Evolutionary conservation across 2,113 vertebrate species (phyloP).

Genomic region (Peromyscus maniculatus): DNA sequence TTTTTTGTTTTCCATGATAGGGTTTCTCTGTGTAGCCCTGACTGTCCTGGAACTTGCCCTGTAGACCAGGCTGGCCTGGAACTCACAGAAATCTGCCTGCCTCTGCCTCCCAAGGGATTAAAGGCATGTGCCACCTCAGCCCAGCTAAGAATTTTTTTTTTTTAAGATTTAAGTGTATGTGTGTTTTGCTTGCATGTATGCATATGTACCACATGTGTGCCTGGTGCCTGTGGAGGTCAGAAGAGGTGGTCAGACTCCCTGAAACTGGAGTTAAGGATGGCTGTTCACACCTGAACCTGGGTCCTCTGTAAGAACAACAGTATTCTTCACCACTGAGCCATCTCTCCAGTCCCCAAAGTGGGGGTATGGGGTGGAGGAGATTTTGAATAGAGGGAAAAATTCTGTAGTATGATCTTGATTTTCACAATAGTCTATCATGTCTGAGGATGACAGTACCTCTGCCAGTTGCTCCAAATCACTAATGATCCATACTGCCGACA

Average conservation of each 20-base stretch:
- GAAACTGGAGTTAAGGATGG: not conserved
- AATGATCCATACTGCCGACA: rapidly evolving
- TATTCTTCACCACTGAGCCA: not conserved
- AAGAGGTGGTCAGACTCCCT: not conserved
- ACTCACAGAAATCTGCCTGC: not conserved
- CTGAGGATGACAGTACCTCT: not conserved
- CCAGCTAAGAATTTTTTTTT: not conserved
- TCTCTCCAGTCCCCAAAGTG: not conserved
- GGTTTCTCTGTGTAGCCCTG: not conserved
- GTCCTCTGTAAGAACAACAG: not conserved
- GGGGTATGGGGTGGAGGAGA: not conserved
- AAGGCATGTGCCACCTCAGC: not conserved
- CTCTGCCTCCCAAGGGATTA: not conserved
- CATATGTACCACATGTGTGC: not conserved
- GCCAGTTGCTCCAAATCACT: not conserved
- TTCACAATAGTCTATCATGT: not conserved
- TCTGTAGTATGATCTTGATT: not conserved
- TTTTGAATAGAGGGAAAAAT: not conserved
- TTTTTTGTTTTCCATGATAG: not conserved
- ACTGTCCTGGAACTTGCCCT: not conserved
- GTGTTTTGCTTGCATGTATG: not conserved
- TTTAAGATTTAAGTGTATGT: not conserved
- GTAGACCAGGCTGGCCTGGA: not conserved
- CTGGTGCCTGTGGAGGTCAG: not conserved
- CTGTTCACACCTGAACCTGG: not conserved